Evolutionary conservation across 2,888 invertebrate genomes (phyloP), one percentile per base, ranked within the genome.

Genomic region (Fragum sueziense): DNA sequence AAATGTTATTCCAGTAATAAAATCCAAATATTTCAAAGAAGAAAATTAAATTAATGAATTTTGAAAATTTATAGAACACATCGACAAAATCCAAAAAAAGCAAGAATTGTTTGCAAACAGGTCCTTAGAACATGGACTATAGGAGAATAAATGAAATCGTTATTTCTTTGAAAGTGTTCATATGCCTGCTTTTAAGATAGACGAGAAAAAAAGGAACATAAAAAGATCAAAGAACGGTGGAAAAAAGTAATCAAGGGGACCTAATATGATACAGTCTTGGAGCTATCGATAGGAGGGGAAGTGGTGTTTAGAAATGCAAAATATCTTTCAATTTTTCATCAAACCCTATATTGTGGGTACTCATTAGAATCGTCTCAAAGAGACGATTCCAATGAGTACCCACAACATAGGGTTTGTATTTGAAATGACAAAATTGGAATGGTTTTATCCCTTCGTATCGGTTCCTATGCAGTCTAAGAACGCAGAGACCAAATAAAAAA

Each of bases 401-500:
- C n/a, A n/a, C n/a, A n/a, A n/a, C n/a, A n/a, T n/a, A n/a, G n/a
- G n/a, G n/a, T n/a, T n/a, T n/a, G n/a, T n/a, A n/a, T n/a, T n/a
- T n/a, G n/a, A n/a, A n/a, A n/a, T n/a, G n/a, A n/a, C n/a, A n/a
- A n/a, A n/a, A n/a, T n/a, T n/a, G n/a, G n/a, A n/a, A n/a, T n/a
- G n/a, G n/a, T n/a, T n/a, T n/a, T n/a, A n/a, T n/a, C n/a, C n/a
- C n/a, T n/a, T n/a, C n/a, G n/a, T n/a, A n/a, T n/a, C n/a, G n/a
- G n/a, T n/a, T n/a, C n/a, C n/a, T n/a, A n/a, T n/a, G n/a, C n/a
- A n/a, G n/a, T n/a, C n/a, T n/a, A n/a, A 65, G 65, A 65, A 65
- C 65, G 37, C 41, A 25, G 41, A 65, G 76, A 76, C 79, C 65
- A 75, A 71, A 76, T 82, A 77, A 82, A 76, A 80, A 71, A 78